A percentile compares a stretch with the other conserved stretches of the same genome.
These are phyloP conservation scores for Aporophyla lueneburgensis DNA, from an alignment of 2,888 invertebrate genomes.

Conservation along the genomic window DNA sequence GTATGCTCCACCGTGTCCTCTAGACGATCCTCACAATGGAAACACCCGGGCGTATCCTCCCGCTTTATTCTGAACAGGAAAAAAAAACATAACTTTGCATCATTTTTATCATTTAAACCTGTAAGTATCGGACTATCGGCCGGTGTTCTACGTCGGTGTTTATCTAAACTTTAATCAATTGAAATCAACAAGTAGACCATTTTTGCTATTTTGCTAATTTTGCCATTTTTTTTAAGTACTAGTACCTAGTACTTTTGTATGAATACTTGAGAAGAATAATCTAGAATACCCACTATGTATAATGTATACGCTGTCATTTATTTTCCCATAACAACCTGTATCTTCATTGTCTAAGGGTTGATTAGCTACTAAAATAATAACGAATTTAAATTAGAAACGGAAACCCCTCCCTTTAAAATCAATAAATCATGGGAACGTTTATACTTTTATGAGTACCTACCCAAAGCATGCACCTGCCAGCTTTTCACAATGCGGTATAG, in stretches of 20 bases:
- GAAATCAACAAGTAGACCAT: background rate
- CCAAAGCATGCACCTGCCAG: constrained; percentile 77
- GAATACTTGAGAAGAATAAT: too few species aligned
- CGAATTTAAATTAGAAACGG: constrained; percentile 24
- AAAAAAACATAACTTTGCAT: too few species aligned
- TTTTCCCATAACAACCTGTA: background rate
- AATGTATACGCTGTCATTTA: background rate
- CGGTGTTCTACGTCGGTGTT: background rate
- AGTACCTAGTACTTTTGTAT: background rate
- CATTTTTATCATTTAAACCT: background rate
- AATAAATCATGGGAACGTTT: constrained; percentile 71
- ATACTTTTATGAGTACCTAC: constrained; percentile 22
- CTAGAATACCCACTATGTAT: background rate
- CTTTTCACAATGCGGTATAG: constrained; percentile 68
- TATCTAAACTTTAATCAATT: background rate
- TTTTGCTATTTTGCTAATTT: too few species aligned
- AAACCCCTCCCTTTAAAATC: constrained; percentile 34
- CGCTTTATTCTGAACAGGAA: too few species aligned
- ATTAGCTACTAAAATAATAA: constrained; percentile 13
- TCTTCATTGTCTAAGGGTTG: background rate
- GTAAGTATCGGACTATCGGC: background rate
- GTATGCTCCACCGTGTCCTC: too few species aligned
- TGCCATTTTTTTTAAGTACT: too few species aligned
- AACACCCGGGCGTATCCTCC: too few species aligned
- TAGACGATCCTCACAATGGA: too few species aligned